phyloP scores from a whole-genome alignment of 2,113 vertebrate genomes.

The Gymnorhina tibicen region DNA sequence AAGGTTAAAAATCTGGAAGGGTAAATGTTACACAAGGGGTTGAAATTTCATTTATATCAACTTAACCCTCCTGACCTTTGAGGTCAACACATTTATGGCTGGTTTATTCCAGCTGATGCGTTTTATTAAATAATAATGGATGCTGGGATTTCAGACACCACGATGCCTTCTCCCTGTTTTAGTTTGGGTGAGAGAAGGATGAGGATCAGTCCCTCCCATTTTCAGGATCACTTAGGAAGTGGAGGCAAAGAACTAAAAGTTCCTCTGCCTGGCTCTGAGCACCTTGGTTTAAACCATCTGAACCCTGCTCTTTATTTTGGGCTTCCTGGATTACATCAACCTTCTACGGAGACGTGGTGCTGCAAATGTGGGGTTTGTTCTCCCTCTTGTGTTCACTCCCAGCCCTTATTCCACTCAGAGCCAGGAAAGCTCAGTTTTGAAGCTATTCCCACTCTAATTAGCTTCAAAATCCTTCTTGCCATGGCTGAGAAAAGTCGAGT shows the following conservation, averaged over 20 bases:
- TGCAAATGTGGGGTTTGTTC: conserved; percentile 41
- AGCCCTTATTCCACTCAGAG: background rate
- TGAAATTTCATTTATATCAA: background rate
- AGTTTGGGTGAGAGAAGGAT: background rate
- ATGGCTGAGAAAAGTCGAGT: background rate
- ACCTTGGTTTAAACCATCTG: background rate
- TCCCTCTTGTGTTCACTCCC: conserved; percentile 54
- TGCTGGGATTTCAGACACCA: background rate
- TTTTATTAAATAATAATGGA: background rate
- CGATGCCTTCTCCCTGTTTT: background rate
- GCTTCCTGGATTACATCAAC: background rate
- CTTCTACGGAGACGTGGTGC: background rate
- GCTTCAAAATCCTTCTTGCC: background rate
- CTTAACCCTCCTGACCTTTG: background rate
- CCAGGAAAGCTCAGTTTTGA: background rate
- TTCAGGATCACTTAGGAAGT: background rate
- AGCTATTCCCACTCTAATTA: background rate
- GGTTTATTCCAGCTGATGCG: background rate
- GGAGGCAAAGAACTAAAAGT: background rate
- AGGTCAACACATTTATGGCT: background rate
- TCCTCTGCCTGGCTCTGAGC: background rate
- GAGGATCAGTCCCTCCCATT: background rate
- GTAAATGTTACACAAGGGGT: background rate
- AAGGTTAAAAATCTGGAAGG: background rate
- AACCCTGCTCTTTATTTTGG: background rate